Percentiles rank a stretch among this genome's conserved stretches.
Evolutionary conservation across 2,113 vertebrate genomes (phyloP).

Genomic region (Cairina moschata): DNA sequence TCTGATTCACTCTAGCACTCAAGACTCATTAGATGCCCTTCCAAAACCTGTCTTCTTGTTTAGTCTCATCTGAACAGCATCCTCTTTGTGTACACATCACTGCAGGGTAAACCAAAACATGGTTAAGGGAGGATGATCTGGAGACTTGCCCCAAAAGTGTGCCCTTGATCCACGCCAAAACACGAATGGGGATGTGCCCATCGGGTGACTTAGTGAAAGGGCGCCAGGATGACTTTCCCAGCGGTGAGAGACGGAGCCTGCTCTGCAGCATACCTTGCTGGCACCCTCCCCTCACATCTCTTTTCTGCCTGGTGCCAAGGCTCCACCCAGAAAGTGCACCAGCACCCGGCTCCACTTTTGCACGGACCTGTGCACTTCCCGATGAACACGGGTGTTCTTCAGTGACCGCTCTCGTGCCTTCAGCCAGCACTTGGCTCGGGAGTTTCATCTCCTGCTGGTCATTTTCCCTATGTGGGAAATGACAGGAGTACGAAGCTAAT

Average conservation of each 20-base stretch:
- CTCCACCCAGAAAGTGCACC: background rate
- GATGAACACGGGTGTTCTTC: background rate
- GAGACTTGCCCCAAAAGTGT: background rate
- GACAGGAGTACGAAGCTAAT: background rate
- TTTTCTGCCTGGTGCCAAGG: background rate
- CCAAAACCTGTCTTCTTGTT: background rate
- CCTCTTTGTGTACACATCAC: background rate
- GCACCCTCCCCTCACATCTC: background rate
- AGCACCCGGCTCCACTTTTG: background rate
- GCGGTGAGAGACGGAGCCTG: background rate
- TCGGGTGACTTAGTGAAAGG: background rate
- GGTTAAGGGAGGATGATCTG: background rate
- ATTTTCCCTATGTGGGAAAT: background rate
- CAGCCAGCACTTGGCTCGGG: background rate
- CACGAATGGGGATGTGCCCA: background rate
- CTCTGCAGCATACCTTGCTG: background rate
- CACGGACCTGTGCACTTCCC: background rate
- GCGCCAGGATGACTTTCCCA: background rate
- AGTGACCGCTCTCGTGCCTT: rapidly evolving
- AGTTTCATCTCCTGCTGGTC: background rate
- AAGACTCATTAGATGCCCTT: rapidly evolving
- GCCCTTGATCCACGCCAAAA: background rate
- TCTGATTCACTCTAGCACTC: background rate
- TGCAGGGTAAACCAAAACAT: background rate
- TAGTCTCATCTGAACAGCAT: background rate